Evolutionary conservation across 2,113 vertebrate species (phyloP), one percentile per base, ranked within the genome.

Genomic region (Bubo blakistoni): DNA sequence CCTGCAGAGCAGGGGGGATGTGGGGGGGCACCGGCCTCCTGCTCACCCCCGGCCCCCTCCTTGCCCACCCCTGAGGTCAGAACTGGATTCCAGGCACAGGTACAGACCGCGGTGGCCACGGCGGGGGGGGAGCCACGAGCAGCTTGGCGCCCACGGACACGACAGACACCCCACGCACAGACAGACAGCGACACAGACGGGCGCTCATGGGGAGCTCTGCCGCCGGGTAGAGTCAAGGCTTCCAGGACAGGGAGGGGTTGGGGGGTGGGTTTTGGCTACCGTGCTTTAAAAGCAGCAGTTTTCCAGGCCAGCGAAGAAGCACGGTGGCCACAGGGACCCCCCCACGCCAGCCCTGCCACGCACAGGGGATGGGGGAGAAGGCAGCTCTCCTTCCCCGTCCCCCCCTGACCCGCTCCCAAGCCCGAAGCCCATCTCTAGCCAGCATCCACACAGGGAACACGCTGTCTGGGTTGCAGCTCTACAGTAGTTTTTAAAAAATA

Each of bases 401-500:
- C 36, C 47, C 10, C 27, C 3, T 42, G 1, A 36, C 11, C 70
- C 17, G 0, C 19, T 51, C 27, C 52, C 51, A 11, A 84, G 55
- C 47, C 77, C 11, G 4, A 67, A 94, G 87, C 91, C 90, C 19
- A 10, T 26, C 92, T 61, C 85, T 4, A 72, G n/a, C 52, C 90
- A 92, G 74, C 69, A 67, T 4, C 89, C 70, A 54, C 54, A 21
- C 89, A 84, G 65, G 85, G 92, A 84, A 67, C 78, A 36, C 9
- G 3, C 81, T 86, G 82, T 6, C 95, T 86, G 94, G 51, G 24
- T 62, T 88, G 83, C 90, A 96, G 92, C 90, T 94, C 96, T 96
- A 97, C 97, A 97, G 96, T 80, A 97, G 97, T 96, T 96, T 90
- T 94, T 94, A 91, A 95, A 96, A 96, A 97, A 94, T 94, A 96